phyloP scores from a whole-genome alignment of 2,113 vertebrate species.

The Manacus vitellinus region DNA sequence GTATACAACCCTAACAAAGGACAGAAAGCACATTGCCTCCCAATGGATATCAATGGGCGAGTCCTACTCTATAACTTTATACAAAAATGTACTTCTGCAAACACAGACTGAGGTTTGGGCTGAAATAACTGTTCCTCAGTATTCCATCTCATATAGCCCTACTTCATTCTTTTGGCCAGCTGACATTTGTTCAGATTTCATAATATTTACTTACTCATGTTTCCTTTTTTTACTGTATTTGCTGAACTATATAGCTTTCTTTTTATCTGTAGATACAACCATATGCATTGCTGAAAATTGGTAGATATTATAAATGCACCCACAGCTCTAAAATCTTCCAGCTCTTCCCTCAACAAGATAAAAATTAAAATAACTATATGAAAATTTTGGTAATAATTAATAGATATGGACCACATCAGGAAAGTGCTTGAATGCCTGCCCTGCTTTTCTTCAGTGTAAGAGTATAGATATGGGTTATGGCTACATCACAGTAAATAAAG shows the following conservation, averaged over 20 bases:
- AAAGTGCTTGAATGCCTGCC: neutral
- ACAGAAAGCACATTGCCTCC: neutral
- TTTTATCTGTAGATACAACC: neutral
- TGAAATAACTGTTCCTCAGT: neutral
- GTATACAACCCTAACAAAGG: neutral
- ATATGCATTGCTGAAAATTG: neutral
- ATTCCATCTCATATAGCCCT: neutral
- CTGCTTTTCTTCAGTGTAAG: neutral
- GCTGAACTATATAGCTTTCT: neutral
- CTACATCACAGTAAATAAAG: neutral
- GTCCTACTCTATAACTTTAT: neutral
- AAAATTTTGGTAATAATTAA: neutral
- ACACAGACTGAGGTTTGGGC: neutral
- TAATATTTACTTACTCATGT: conserved; percentile 8
- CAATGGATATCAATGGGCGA: neutral
- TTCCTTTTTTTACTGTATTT: conserved; percentile 21
- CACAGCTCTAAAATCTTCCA: neutral
- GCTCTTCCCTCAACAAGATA: neutral
- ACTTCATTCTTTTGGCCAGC: neutral
- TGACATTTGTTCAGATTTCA: conserved; percentile 44
- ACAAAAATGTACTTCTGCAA: conserved; percentile 4
- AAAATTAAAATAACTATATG: neutral
- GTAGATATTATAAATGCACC: neutral
- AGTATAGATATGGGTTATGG: neutral
- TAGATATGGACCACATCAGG: neutral